Conservation (phyloP, 1,140 invertebrate genomes). For the Cylas formicarius region DNA sequence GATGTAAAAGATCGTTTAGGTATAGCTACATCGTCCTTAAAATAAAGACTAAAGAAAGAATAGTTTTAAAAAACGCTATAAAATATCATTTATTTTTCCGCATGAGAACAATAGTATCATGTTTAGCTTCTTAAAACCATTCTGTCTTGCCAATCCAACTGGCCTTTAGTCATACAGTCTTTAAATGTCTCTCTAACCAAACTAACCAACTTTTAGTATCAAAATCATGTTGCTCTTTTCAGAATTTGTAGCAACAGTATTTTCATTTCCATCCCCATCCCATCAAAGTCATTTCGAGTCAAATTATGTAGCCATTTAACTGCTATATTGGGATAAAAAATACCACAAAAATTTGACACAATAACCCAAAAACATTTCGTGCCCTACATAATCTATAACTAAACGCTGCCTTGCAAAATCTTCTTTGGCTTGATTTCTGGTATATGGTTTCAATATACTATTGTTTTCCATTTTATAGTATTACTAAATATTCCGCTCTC, state of each 20-base stretch:
- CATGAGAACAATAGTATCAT: too few species aligned
- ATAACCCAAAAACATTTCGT: conserved; percentile 1
- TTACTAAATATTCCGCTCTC: conserved; percentile 39
- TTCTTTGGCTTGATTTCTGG: conserved; percentile 4
- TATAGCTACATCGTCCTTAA: too few species aligned
- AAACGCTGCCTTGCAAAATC: conserved; percentile 2
- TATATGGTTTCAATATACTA: conserved; percentile 5
- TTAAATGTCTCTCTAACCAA: too few species aligned
- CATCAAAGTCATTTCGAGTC: conserved; percentile 7
- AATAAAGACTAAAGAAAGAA: too few species aligned
- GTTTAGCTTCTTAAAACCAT: too few species aligned
- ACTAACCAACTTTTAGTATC: not conserved
- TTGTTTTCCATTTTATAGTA: not conserved
- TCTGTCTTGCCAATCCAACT: too few species aligned
- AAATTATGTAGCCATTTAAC: conserved; percentile 4
- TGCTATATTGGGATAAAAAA: not conserved
- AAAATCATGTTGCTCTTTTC: conserved; percentile 2
- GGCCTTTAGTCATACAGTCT: too few species aligned
- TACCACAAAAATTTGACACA: conserved; percentile 2
- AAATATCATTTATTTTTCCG: too few species aligned
- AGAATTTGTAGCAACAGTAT: conserved; percentile 5
- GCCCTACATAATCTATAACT: conserved; percentile 3
- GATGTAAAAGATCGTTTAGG: too few species aligned
- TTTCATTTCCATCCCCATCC: conserved; percentile 2
- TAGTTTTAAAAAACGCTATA: too few species aligned